These are phyloP conservation scores for Brenthis ino DNA, from an alignment of 2,888 invertebrate genomes.

Conservation along the genomic window DNA sequence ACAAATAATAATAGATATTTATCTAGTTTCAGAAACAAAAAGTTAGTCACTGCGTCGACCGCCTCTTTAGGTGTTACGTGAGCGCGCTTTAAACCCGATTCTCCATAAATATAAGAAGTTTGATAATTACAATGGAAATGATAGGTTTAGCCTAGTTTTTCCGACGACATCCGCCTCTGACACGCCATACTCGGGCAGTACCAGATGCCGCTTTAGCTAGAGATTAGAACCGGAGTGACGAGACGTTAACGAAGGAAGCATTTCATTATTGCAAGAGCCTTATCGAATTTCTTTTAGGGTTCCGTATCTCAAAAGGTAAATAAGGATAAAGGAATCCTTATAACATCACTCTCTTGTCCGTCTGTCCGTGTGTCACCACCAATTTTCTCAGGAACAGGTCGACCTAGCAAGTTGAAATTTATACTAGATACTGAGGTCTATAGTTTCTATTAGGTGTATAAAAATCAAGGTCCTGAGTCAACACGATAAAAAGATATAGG, in stretches of 20 bases:
- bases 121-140: conserved; percentile 11
- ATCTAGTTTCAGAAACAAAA: too few relatives aligned
- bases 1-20: too few relatives aligned
- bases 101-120: conserved; percentile 4
- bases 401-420: too few relatives aligned
- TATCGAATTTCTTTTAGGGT: conserved; percentile 17
- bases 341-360: too few relatives aligned
- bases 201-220: not conserved
- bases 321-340: too few relatives aligned
- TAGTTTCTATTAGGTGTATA: too few relatives aligned
- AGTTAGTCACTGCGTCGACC: not conserved
- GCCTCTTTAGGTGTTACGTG: not conserved
- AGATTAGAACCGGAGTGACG: conserved; percentile 3
- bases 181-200: conserved; percentile 9
- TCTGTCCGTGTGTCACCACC: too few relatives aligned
- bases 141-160: conserved; percentile 12
- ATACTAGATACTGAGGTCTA: too few relatives aligned
- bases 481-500: too few relatives aligned
- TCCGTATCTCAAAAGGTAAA: too few relatives aligned
- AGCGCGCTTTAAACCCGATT: not conserved
- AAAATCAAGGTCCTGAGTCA: too few relatives aligned
- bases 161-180: conserved; percentile 9
- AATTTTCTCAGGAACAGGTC: too few relatives aligned
- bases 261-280: conserved; percentile 13
- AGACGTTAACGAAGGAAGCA: not conserved